These are phyloP conservation scores for Gallirallus australis DNA, from an alignment of 2,797 vertebrate genomes.

Conservation along the genomic window DNA sequence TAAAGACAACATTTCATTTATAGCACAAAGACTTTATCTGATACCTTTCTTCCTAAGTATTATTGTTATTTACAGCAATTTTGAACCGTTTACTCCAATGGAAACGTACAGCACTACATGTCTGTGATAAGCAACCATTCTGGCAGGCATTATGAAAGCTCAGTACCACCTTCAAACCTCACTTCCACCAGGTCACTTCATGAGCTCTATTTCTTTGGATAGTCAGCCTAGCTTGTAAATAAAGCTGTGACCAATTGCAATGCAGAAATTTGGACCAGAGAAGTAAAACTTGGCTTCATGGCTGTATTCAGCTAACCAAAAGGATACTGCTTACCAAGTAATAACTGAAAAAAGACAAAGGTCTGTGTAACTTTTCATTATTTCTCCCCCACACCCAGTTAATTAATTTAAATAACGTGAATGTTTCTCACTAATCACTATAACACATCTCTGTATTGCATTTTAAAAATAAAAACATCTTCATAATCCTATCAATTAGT, in stretches of 20 bases:
- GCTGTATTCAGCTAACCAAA: not conserved
- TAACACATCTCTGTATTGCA: not conserved
- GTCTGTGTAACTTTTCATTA: not conserved
- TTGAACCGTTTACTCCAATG: not conserved
- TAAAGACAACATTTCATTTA: not conserved
- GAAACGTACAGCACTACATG: not conserved
- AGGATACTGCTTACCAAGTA: not conserved
- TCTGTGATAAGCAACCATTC: not conserved
- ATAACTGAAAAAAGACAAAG: not conserved
- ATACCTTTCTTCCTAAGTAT: not conserved
- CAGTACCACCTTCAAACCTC: not conserved
- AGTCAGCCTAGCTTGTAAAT: accelerated
- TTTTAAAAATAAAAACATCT: not conserved
- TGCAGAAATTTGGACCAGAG: not conserved
- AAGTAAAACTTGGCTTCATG: not conserved
- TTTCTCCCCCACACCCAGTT: not conserved
- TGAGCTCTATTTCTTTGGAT: not conserved
- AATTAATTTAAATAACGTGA: not conserved
- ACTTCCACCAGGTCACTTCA: not conserved
- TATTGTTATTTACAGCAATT: not conserved
- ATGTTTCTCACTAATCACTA: not conserved
- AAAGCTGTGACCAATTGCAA: not conserved
- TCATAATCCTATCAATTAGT: not conserved
- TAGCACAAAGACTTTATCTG: not conserved
- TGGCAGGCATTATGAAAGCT: not conserved